phyloP scores from a whole-genome alignment of 2,113 vertebrate species.

The Hepsetus odoe region DNA sequence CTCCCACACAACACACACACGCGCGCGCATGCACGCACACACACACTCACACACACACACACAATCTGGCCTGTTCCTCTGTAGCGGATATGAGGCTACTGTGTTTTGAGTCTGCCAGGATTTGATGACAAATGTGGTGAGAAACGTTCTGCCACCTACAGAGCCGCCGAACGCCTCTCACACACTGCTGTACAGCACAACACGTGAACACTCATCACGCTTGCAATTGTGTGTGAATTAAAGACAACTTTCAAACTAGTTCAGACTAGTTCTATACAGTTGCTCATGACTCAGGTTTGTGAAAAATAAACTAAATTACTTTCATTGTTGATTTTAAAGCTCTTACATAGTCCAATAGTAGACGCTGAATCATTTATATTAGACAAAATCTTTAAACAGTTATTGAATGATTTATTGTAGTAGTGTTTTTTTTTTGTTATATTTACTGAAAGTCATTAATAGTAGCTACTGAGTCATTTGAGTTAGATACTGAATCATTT shows the following conservation, averaged over 20 bases:
- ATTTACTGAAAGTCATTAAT: too few species aligned
- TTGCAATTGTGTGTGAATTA: background rate
- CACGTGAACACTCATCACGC: conserved; percentile 9
- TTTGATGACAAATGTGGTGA: conserved; percentile 32
- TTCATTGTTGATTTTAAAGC: too few species aligned
- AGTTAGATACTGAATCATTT: too few species aligned
- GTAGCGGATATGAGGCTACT: conserved; percentile 35
- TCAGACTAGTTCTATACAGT: background rate
- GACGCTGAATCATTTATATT: too few species aligned
- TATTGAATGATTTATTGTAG: too few species aligned
- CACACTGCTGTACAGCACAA: conserved; percentile 39
- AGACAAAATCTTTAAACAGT: too few species aligned
- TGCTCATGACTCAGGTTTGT: background rate
- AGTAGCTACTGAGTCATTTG: too few species aligned
- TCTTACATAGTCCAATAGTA: too few species aligned
- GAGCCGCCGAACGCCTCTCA: conserved; percentile 29
- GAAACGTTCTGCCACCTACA: conserved; percentile 30
- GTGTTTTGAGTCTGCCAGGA: conserved; percentile 29
- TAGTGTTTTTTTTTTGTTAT: too few species aligned
- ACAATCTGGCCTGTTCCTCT: conserved; percentile 30
- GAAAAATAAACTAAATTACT: background rate
- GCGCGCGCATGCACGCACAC: conserved; percentile 17
- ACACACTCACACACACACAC: conserved; percentile 42
- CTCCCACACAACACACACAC: conserved; percentile 9
- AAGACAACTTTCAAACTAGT: background rate